Conservation (phyloP, 2,113 vertebrate genomes). For the Bostrychus sinensis region DNA sequence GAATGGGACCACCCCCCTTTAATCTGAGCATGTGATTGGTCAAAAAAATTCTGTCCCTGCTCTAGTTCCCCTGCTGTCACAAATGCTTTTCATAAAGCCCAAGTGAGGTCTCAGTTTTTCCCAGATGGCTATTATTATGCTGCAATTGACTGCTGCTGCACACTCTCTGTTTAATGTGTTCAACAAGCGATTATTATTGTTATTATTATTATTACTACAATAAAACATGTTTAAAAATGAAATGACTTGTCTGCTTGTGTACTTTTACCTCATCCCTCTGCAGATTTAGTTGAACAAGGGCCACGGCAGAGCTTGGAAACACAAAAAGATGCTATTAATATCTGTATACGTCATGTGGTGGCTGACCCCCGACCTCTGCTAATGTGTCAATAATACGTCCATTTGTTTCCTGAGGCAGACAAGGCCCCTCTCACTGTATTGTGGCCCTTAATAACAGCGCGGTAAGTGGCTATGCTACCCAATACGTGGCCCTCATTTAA, state of each 20-base stretch:
- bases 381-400: slow-evolving; percentile 34
- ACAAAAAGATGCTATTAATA: slow-evolving; percentile 61
- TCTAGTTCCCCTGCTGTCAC: too few species aligned
- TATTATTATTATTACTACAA: too few species aligned
- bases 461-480: slow-evolving; percentile 55
- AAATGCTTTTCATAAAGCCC: too few species aligned
- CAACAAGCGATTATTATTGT: too few species aligned
- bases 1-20: too few species aligned
- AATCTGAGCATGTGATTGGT: too few species aligned
- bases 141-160: too few species aligned
- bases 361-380: slow-evolving; percentile 13
- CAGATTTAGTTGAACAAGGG: slow-evolving; percentile 53
- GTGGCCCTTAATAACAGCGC: slow-evolving; percentile 57
- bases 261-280: neutral
- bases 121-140: too few species aligned
- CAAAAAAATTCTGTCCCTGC: too few species aligned
- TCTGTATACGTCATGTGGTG: slow-evolving; percentile 24
- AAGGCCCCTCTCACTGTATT: slow-evolving; percentile 32
- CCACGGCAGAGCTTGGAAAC: slow-evolving; percentile 37
- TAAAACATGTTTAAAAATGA: too few species aligned
- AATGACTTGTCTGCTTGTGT: neutral
- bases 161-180: too few species aligned
- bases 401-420: slow-evolving; percentile 53
- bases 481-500: slow-evolving; percentile 70
- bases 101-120: too few species aligned